Percentiles rank a stretch among this genome's conserved stretches.
phyloP scores from a whole-genome alignment of 2,113 vertebrate species.

The Pollimyrus isidori region DNA sequence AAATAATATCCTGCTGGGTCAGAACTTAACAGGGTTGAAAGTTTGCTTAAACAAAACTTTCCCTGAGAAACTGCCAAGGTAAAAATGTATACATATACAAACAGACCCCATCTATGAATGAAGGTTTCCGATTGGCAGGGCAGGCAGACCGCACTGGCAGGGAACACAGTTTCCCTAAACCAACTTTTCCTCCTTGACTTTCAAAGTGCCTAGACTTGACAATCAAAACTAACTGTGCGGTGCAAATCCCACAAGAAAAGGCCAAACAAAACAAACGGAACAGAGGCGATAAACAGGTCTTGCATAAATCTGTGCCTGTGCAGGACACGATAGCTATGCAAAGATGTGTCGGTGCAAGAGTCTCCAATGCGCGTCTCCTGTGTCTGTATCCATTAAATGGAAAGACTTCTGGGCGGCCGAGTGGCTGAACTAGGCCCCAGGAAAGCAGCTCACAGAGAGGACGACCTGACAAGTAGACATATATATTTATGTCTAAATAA shows the following conservation, averaged over 20 bases:
- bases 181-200: neutral
- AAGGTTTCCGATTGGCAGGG: neutral
- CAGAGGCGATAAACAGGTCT: neutral
- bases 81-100: neutral
- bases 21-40: neutral
- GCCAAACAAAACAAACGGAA: neutral
- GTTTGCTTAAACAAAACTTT: neutral
- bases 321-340: neutral
- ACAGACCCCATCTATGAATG: neutral
- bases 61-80: neutral
- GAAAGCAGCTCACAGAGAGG: neutral
- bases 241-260: conserved; percentile 11
- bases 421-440: neutral
- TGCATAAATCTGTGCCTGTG: neutral
- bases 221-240: neutral
- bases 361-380: neutral
- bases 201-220: neutral
- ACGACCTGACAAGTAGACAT: neutral
- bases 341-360: conserved; percentile 8
- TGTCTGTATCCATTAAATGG: neutral
- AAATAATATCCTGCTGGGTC: neutral
- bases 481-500: neutral
- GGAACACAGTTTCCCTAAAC: neutral
- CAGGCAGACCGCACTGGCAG: neutral
- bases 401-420: neutral